These are phyloP conservation scores for Chaetophractus vellerosus DNA, from an alignment of 2,797 vertebrate genomes.

Conservation along the genomic window DNA sequence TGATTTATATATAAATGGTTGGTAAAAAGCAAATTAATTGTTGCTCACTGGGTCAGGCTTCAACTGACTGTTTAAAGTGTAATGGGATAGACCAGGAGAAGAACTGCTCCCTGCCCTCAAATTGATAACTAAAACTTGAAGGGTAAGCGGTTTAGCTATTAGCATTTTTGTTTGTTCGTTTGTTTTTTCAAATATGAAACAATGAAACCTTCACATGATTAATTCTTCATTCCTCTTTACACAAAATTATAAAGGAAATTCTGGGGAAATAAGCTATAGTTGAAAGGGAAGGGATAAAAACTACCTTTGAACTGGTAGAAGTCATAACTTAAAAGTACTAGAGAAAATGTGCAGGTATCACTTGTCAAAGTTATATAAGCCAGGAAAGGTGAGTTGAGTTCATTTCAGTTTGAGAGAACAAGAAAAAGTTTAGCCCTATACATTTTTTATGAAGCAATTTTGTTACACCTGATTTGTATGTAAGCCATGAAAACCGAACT, in stretches of 20 bases:
- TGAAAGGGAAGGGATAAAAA: slow-evolving; percentile 35
- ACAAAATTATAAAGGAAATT: slow-evolving; percentile 57
- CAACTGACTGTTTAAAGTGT: background rate
- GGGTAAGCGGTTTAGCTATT: background rate
- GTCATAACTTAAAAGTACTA: slow-evolving; percentile 32
- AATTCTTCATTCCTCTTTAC: background rate
- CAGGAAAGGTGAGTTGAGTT: slow-evolving; percentile 68
- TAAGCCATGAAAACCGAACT: slow-evolving; percentile 75
- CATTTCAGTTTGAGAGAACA: slow-evolving; percentile 68
- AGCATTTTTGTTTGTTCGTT: background rate
- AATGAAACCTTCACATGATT: slow-evolving; percentile 16
- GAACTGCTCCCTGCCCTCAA: background rate
- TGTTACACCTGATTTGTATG: slow-evolving; percentile 75
- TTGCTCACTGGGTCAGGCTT: background rate
- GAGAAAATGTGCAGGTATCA: slow-evolving; percentile 1
- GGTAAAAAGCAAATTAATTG: slow-evolving; percentile 41
- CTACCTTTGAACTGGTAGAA: slow-evolving; percentile 7
- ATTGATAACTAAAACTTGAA: background rate
- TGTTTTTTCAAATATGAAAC: background rate
- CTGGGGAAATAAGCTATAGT: slow-evolving; percentile 35
- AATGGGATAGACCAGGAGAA: background rate
- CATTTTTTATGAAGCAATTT: slow-evolving; percentile 80
- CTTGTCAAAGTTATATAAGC: slow-evolving; percentile 54
- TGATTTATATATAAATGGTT: slow-evolving; percentile 1
- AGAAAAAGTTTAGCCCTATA: slow-evolving; percentile 70